These are phyloP conservation scores for Spisula solida DNA, from an alignment of 2,888 invertebrate genomes.

Conservation along the genomic window DNA sequence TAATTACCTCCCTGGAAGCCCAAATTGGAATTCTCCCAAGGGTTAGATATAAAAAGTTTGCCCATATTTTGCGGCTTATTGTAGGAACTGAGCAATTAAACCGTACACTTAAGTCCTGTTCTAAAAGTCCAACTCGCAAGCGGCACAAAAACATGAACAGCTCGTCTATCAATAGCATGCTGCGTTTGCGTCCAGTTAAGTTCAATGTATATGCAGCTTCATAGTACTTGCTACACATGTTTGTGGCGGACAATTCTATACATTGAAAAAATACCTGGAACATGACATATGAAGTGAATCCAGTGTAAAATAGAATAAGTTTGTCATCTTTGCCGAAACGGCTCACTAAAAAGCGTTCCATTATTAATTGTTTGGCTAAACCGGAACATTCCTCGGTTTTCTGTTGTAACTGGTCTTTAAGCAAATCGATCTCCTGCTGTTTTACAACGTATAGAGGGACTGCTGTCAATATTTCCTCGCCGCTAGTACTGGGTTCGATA, in stretches of 20 bases:
- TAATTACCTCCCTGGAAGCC: conserved; percentile 23
- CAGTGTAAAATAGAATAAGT: conserved; percentile 50
- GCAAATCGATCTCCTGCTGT: conserved; percentile 25
- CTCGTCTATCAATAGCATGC: conserved; percentile 57
- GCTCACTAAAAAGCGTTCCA: conserved; percentile 10
- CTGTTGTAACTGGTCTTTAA: background rate
- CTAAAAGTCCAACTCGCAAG: conserved; percentile 44
- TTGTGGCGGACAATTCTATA: conserved; percentile 39
- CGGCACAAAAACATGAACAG: conserved; percentile 59
- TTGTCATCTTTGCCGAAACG: conserved; percentile 39
- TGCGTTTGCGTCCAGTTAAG: conserved; percentile 45
- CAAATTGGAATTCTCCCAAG: conserved; percentile 55
- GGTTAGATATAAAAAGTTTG: conserved; percentile 55
- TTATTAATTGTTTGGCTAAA: conserved; percentile 9
- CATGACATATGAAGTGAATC: conserved; percentile 47
- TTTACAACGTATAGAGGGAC: conserved; percentile 30
- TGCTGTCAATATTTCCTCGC: background rate
- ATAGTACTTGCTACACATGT: conserved; percentile 53
- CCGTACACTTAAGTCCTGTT: conserved; percentile 50
- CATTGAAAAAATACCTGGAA: conserved; percentile 41
- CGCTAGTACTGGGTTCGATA: too few species aligned
- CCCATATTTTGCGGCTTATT: conserved; percentile 46
- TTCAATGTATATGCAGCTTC: conserved; percentile 28
- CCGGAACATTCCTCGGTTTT: background rate
- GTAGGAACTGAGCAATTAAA: conserved; percentile 59